Evolutionary conservation across 2,797 vertebrate species (phyloP).

Genomic region (Bufotes viridis): DNA sequence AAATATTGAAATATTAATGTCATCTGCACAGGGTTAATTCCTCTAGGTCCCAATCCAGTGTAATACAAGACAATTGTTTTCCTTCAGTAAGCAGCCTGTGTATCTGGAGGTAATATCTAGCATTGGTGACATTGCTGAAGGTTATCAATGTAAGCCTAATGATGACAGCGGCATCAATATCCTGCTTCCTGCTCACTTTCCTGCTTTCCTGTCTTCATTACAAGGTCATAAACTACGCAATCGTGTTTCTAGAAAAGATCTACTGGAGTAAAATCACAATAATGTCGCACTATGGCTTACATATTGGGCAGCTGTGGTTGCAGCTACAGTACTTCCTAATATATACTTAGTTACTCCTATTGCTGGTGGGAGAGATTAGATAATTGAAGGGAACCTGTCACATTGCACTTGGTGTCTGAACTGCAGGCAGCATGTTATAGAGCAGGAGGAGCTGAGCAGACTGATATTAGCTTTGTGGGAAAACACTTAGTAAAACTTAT

Average conservation of each 20-base stretch:
- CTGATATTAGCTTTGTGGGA: no score
- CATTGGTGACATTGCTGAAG: background rate
- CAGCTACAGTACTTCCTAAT: background rate
- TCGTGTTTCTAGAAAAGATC: background rate
- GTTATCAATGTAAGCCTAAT: conserved; percentile 19
- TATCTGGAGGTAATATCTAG: background rate
- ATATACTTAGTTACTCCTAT: no score
- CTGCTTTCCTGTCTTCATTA: background rate
- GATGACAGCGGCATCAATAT: conserved; percentile 2
- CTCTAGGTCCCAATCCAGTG: background rate
- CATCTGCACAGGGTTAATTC: background rate
- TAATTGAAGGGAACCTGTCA: no score
- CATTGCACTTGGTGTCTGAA: no score
- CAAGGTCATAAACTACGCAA: background rate
- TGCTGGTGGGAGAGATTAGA: no score
- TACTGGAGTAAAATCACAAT: background rate
- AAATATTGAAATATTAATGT: conserved; percentile 9
- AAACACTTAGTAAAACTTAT: no score
- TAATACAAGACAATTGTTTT: background rate
- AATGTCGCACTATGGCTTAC: background rate
- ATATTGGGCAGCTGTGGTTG: background rate
- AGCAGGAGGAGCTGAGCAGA: no score
- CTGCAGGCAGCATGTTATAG: no score
- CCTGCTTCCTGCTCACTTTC: background rate
- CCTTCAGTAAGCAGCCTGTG: background rate